Percentiles rank a stretch among this genome's conserved stretches.
Evolutionary conservation across 2,797 vertebrate species (phyloP).

Genomic region (Sebastes oblongus): DNA sequence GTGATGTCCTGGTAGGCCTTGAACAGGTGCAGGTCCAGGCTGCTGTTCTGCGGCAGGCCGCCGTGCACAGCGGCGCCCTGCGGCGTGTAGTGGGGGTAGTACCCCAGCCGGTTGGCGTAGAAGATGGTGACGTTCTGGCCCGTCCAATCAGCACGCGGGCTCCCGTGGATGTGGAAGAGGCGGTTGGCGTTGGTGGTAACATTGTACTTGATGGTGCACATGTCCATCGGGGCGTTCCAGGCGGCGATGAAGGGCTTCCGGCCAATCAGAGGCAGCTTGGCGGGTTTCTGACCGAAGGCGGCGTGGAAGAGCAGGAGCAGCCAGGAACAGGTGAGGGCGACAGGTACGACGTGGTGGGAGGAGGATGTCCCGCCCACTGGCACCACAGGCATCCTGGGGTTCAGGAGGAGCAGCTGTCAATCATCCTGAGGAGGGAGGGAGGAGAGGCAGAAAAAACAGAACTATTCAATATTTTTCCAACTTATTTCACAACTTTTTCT

Average conservation of each 20-base stretch:
- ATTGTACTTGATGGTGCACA: slow-evolving; percentile 81
- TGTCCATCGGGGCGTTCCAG: slow-evolving; percentile 85
- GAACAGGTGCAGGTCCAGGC: slow-evolving; percentile 81
- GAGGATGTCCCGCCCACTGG: slow-evolving; percentile 69
- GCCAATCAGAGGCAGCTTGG: slow-evolving; percentile 77
- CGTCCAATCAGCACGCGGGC: slow-evolving; percentile 78
- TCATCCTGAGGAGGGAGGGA: slow-evolving; percentile 70
- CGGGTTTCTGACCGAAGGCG: slow-evolving; percentile 81
- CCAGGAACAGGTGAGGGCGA: slow-evolving; percentile 75
- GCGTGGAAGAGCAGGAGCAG: slow-evolving; percentile 73
- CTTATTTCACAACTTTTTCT: background rate
- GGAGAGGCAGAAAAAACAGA: background rate
- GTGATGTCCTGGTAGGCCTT: slow-evolving; percentile 81
- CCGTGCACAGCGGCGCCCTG: slow-evolving; percentile 78
- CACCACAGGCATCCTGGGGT: slow-evolving; percentile 79
- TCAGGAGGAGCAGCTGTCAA: slow-evolving; percentile 65
- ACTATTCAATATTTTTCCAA: background rate
- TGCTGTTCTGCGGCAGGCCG: slow-evolving; percentile 84
- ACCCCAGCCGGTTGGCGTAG: slow-evolving; percentile 85
- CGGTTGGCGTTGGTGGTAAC: slow-evolving; percentile 76
- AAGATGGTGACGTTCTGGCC: slow-evolving; percentile 89
- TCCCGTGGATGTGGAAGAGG: slow-evolving; percentile 83
- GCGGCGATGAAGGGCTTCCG: slow-evolving; percentile 84
- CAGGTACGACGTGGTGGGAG: slow-evolving; percentile 69
- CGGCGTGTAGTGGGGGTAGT: slow-evolving; percentile 84